Base-by-base conservation (phyloP, 2,113 vertebrate genomes). In the Sitta europaea region DNA sequence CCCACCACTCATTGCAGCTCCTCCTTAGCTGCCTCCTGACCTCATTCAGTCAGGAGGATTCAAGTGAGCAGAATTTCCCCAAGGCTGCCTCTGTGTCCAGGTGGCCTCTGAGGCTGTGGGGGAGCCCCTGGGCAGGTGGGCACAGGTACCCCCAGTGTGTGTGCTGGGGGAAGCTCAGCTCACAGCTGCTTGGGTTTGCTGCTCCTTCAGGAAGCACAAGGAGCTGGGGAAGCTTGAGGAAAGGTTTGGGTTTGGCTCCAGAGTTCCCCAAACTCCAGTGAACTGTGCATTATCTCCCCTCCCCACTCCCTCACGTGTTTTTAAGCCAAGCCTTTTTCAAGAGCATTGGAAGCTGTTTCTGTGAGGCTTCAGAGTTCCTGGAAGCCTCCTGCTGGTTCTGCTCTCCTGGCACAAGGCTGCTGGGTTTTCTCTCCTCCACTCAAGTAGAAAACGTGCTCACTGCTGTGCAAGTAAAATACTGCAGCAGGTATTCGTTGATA, bases 71-170 rank as follows among this genome's bases (percentile, higher is more conserved):
- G 45, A 73, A 58, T 86, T 80, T 88, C 72, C 76, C 24, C 16
- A 59, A 31, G 0, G 1, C 40, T 72, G 57, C 10, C 48, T 51
- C 50, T 21, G 71, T 14, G 10, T 40, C 48, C 66, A 67, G 48
- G 19, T 54, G 65, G 70, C 19, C 48, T 58, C 66, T 24, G 21
- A 65, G 74, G 78, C 2, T 65, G n/a, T 11, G 58, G 61, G 47
- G 57, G 66, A 73, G 74, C 43, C 66, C 22, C 0, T 24, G 55
- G 17, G 42, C n/a, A 48, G 45, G 28, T 53, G 4, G 33, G 29
- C 7, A 4, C 5, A 9, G 4, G 5, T 21, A 11, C 25, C 5
- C 10, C 11, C 4, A 33, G 10, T 0, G 2, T 15, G 9, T 17
- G 6, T 40, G 62, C 45, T 31, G 16, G 7, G 47, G 31, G 24